Conservation (phyloP, 2,797 vertebrate species). For the Syndactyla subalaris region DNA sequence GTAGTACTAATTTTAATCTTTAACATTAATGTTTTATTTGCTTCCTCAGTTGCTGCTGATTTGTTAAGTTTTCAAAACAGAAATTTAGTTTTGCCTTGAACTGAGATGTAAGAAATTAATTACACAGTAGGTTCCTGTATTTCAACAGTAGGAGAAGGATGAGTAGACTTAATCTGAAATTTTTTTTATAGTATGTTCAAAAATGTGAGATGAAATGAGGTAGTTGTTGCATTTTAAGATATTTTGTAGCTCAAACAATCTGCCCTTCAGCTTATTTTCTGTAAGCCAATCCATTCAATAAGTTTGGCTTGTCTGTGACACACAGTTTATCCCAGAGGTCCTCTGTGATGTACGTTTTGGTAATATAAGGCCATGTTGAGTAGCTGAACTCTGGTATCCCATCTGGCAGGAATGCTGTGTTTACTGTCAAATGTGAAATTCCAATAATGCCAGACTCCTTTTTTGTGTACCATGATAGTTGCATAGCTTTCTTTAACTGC, state of each 20-base stretch:
- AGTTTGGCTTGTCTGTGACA: background rate
- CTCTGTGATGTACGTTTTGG: background rate
- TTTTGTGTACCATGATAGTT: background rate
- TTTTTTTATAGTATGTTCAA: background rate
- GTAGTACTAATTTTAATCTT: background rate
- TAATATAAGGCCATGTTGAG: background rate
- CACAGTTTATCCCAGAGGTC: background rate
- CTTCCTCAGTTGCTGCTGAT: background rate
- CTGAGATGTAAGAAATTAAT: background rate
- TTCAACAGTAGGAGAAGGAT: background rate
- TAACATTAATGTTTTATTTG: background rate
- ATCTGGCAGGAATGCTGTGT: background rate
- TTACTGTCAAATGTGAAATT: background rate
- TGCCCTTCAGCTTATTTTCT: background rate
- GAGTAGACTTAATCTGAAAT: background rate
- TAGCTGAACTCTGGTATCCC: background rate
- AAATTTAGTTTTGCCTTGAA: background rate
- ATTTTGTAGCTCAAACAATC: background rate
- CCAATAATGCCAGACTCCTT: background rate
- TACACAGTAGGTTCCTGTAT: background rate
- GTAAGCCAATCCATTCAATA: background rate
- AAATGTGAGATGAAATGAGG: background rate
- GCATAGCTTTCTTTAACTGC: background rate
- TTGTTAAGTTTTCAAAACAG: background rate
- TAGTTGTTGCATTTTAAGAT: background rate